Evolutionary conservation across 2,888 invertebrate species (phyloP).

Genomic region (Pomacea canaliculata): DNA sequence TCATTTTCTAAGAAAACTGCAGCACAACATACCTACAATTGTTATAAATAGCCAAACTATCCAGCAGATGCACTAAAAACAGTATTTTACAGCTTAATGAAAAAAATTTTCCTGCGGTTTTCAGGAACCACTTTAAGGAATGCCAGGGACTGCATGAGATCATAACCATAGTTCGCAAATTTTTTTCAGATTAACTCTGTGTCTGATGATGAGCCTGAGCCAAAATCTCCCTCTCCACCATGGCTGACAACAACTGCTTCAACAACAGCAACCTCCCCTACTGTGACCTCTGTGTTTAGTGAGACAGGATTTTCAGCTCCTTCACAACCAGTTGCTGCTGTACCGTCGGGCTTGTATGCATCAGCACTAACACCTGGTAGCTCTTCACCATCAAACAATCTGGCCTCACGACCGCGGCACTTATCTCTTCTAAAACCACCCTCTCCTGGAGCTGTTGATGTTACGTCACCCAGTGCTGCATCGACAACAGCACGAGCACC

Average conservation of each 20-base stretch:
- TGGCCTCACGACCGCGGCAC: slow-evolving; percentile 26
- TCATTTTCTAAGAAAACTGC: too few relatives aligned
- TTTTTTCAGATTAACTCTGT: slow-evolving; percentile 21
- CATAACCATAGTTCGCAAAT: neutral
- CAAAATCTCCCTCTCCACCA: neutral
- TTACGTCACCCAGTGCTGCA: neutral
- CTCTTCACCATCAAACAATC: neutral
- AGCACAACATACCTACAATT: too few relatives aligned
- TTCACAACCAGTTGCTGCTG: too few relatives aligned
- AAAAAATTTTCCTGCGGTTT: too few relatives aligned
- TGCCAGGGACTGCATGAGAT: neutral
- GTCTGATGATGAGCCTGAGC: slow-evolving; percentile 18
- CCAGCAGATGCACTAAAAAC: too few relatives aligned
- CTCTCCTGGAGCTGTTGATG: neutral
- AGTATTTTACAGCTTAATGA: too few relatives aligned
- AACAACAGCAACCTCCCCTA: neutral
- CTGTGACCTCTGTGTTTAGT: neutral
- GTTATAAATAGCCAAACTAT: too few relatives aligned
- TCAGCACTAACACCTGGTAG: neutral
- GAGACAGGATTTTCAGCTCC: too few relatives aligned
- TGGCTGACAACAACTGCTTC: neutral
- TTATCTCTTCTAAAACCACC: slow-evolving; percentile 27
- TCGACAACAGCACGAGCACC: neutral
- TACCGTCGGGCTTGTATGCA: neutral
- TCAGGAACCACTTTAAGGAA: too few relatives aligned